phyloP scores from a whole-genome alignment of 2,113 vertebrate species.

The Lipotes vexillifer region DNA sequence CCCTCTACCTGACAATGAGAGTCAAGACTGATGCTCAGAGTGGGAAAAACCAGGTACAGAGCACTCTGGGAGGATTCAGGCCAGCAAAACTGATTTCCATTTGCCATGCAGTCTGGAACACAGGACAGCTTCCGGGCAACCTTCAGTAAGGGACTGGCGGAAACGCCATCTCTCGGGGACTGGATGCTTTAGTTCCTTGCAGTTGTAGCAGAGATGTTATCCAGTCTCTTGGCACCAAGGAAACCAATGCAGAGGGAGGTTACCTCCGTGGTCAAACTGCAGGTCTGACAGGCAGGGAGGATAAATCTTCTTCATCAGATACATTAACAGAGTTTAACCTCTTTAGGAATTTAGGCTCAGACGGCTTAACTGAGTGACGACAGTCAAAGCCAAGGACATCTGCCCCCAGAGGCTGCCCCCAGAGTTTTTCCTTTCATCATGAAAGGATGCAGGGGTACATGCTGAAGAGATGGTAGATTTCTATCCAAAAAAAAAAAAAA shows the following conservation, averaged over 20 bases:
- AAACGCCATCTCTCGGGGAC: not conserved
- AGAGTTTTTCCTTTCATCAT: not conserved
- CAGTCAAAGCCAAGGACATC: too few relatives aligned
- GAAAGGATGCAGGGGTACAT: not conserved
- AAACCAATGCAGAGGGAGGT: not conserved
- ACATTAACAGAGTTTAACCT: not conserved
- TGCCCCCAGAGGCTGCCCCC: too few relatives aligned
- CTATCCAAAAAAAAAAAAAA: not conserved
- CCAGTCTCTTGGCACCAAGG: not conserved
- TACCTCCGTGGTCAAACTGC: not conserved
- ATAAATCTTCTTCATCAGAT: not conserved
- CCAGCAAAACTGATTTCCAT: not conserved
- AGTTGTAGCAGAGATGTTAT: not conserved
- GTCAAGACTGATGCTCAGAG: not conserved
- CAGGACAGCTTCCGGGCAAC: rapidly evolving
- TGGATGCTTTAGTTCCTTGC: not conserved
- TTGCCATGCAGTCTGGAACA: rapidly evolving
- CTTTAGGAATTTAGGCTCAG: too few relatives aligned
- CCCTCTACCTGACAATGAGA: not conserved
- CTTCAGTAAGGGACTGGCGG: not conserved
- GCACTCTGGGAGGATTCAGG: not conserved
- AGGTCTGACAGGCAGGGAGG: not conserved
- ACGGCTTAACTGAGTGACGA: too few relatives aligned
- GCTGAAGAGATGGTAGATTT: not conserved
- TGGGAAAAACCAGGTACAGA: not conserved